Evolutionary conservation across 1,140 invertebrate genomes (phyloP).

Genomic region (Penaeus japonicus): DNA sequence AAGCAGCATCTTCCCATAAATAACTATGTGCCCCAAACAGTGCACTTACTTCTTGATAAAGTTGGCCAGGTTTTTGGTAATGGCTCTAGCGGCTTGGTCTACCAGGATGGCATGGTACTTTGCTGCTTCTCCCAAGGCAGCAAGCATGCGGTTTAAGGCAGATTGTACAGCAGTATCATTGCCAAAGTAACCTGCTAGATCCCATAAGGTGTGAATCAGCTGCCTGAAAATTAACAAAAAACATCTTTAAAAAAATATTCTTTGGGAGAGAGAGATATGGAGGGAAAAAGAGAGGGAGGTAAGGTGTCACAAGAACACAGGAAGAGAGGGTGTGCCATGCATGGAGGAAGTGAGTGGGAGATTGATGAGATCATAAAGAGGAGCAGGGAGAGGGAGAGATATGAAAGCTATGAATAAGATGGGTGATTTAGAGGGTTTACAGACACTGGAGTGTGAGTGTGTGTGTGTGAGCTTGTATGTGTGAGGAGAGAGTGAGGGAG

Average conservation of each 20-base stretch:
- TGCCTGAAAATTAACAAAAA: constrained; percentile 30
- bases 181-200: constrained; percentile 39
- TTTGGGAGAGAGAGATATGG: background rate
- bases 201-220: constrained; percentile 51
- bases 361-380: background rate
- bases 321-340: background rate
- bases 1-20: background rate
- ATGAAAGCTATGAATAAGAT: background rate
- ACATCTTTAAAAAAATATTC: background rate
- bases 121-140: constrained; percentile 46
- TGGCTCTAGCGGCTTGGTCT: constrained; percentile 50
- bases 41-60: constrained; percentile 50
- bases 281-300: background rate
- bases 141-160: constrained; percentile 45
- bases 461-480: background rate
- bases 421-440: background rate
- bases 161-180: constrained; percentile 42
- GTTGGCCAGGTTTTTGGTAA: constrained; percentile 46
- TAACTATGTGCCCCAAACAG: too few species aligned
- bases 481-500: background rate
- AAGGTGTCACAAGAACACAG: background rate
- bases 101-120: constrained; percentile 48
- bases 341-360: background rate
- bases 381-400: background rate
- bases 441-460: background rate